phyloP scores from a whole-genome alignment of 2,113 vertebrate genomes.

The Lepisosteus osseus region DNA sequence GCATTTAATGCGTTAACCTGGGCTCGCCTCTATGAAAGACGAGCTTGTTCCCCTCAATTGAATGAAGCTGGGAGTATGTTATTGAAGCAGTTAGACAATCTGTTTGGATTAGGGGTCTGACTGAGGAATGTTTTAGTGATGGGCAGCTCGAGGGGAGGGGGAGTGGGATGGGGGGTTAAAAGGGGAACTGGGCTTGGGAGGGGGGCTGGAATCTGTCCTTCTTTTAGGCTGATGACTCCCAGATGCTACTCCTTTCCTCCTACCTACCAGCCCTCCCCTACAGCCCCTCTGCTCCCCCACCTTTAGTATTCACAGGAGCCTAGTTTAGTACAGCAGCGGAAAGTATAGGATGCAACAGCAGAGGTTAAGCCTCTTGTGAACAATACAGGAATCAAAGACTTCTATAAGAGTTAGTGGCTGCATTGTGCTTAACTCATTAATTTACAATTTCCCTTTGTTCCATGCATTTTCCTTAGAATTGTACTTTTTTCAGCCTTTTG shows the following conservation, averaged over 20 bases:
- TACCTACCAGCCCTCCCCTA: constrained; percentile 29
- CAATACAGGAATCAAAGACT: constrained; percentile 43
- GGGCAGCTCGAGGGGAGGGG: constrained; percentile 46
- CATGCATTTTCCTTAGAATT: background rate
- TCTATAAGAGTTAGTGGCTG: background rate
- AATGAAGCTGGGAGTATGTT: constrained; percentile 50
- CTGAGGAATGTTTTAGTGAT: constrained; percentile 53
- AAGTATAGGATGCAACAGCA: constrained; percentile 35
- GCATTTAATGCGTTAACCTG: constrained; percentile 51
- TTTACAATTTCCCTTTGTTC: background rate
- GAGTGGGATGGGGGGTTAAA: constrained; percentile 34
- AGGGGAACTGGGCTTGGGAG: constrained; percentile 22
- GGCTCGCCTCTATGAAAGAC: constrained; percentile 54
- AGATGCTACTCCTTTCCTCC: constrained; percentile 70
- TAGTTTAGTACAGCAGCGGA: constrained; percentile 50
- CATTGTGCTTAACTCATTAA: background rate
- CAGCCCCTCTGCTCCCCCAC: constrained; percentile 32
- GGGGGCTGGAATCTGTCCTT: constrained; percentile 50
- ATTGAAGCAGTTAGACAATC: constrained; percentile 65
- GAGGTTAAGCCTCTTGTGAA: constrained; percentile 57
- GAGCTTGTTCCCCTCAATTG: constrained; percentile 39
- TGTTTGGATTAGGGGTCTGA: constrained; percentile 57
- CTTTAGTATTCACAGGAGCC: constrained; percentile 52
- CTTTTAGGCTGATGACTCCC: constrained; percentile 72
- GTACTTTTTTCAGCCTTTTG: background rate